Conservation (phyloP, 2,113 vertebrate genomes). For the Nasalis larvatus region DNA sequence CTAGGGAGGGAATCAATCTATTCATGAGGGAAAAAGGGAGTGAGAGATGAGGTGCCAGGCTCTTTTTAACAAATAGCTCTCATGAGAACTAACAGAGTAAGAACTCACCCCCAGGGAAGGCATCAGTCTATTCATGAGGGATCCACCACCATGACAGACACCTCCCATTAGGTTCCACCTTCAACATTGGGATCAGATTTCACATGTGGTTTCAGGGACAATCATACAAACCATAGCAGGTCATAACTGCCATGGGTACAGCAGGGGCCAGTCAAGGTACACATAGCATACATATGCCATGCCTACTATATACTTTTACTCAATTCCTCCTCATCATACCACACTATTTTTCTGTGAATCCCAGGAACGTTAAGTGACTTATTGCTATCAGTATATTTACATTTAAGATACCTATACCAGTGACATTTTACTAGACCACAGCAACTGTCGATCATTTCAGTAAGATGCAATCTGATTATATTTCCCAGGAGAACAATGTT, state of each 20-base stretch:
- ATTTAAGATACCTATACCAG: neutral
- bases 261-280: neutral
- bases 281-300: accelerated
- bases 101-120: too few relatives aligned
- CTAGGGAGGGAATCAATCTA: neutral
- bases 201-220: neutral
- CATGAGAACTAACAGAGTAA: too few relatives aligned
- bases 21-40: neutral
- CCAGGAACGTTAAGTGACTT: neutral
- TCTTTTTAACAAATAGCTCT: too few relatives aligned
- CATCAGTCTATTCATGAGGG: too few relatives aligned
- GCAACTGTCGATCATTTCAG: neutral
- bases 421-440: neutral
- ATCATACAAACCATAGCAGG: neutral
- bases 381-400: neutral
- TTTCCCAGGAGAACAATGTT: neutral
- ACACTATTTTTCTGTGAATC: neutral
- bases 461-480: neutral
- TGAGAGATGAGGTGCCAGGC: too few relatives aligned
- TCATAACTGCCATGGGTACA: neutral
- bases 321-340: neutral
- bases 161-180: neutral
- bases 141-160: neutral
- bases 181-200: neutral
- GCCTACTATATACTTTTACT: neutral